phyloP scores from a whole-genome alignment of 2,113 vertebrate species.

The Indicator maculatus region DNA sequence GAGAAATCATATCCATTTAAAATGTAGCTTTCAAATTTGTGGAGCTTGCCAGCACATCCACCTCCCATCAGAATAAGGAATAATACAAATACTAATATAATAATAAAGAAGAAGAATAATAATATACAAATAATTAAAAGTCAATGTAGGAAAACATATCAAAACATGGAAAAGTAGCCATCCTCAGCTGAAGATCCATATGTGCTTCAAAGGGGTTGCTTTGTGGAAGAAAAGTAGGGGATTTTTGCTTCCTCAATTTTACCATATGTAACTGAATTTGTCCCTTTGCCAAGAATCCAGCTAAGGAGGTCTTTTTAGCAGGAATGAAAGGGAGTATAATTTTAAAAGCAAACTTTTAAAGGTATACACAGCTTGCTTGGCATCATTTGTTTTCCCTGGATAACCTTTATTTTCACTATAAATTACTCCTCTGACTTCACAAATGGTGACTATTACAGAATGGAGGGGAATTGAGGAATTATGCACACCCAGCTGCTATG shows the following conservation, averaged over 20 bases:
- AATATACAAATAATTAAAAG: not conserved
- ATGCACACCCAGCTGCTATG: slow-evolving; percentile 44
- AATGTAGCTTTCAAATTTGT: not conserved
- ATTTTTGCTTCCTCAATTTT: not conserved
- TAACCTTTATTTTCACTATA: slow-evolving; percentile 48
- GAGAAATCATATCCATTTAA: not conserved
- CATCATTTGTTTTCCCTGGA: slow-evolving; percentile 18
- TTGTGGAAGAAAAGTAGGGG: not conserved
- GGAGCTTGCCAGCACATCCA: not conserved
- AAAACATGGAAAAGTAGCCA: not conserved
- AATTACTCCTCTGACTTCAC: slow-evolving; percentile 38
- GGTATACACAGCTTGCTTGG: not conserved
- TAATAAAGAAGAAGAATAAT: too few species aligned
- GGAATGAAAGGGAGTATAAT: not conserved
- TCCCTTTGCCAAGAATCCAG: not conserved
- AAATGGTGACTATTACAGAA: slow-evolving; percentile 32
- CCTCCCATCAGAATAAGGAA: not conserved
- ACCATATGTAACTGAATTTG: not conserved
- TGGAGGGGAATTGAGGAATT: slow-evolving; percentile 24
- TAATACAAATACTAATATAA: not conserved
- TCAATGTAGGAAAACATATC: not conserved
- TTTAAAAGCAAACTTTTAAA: slow-evolving; percentile 15
- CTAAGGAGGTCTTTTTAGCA: not conserved
- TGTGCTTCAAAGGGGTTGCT: not conserved
- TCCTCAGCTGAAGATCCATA: not conserved